Conservation (phyloP, 2,797 vertebrate genomes). For the Gallinago nigripennis region DNA sequence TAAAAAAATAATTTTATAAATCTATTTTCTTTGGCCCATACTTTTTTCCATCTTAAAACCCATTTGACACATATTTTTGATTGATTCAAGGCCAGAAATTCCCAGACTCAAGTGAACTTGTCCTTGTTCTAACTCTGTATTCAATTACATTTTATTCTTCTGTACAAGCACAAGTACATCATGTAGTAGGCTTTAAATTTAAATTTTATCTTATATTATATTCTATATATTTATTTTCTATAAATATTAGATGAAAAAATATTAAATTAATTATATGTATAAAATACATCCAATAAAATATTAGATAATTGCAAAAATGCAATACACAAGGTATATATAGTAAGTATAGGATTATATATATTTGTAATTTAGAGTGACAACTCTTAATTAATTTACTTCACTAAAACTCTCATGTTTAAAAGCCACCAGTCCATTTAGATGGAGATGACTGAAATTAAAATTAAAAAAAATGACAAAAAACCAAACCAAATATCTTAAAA, state of each 20-base stretch:
- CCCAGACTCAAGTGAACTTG: not conserved
- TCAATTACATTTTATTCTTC: not conserved
- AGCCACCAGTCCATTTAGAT: not conserved
- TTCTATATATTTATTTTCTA: not conserved
- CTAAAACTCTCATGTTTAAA: not conserved
- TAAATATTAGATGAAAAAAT: not conserved
- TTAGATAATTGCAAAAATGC: not conserved
- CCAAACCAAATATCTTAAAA: not conserved
- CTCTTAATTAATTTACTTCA: not conserved
- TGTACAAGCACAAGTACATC: not conserved
- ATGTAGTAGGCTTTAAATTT: not conserved
- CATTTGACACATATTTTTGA: not conserved
- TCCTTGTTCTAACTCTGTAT: not conserved
- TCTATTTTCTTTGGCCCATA: not conserved
- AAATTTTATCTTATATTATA: not conserved
- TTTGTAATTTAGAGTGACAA: not conserved
- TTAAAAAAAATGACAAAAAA: too few relatives aligned
- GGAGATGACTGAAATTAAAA: not conserved
- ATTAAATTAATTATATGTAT: not conserved
- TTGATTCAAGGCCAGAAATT: not conserved
- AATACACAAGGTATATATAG: not conserved
- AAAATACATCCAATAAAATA: not conserved
- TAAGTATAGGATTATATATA: not conserved
- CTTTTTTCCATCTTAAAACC: not conserved
- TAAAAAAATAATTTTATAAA: not conserved